Conservation (phyloP, 2,888 invertebrate species). For the Thereva nobilitata region DNA sequence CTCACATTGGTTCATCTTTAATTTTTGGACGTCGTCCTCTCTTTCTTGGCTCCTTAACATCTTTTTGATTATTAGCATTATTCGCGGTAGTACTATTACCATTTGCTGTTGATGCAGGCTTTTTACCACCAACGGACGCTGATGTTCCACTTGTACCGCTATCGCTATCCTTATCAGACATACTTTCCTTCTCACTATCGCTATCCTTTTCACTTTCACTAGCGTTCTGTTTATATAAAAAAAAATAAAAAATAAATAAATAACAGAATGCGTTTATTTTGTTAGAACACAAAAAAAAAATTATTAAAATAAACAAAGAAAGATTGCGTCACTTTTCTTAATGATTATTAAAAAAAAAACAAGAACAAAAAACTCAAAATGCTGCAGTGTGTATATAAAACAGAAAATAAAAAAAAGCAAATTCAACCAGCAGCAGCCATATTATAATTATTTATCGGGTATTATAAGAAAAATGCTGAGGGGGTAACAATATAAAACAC, state of each 20-base stretch:
- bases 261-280: constrained; percentile 48
- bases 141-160: constrained; percentile 62
- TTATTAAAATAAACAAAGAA: not conserved
- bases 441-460: no score
- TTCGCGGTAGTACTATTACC: constrained; percentile 50
- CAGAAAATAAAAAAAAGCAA: no score
- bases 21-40: constrained; percentile 68
- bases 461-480: no score
- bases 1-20: constrained; percentile 59
- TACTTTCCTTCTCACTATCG: constrained; percentile 69
- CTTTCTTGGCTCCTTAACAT: constrained; percentile 63
- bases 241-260: not conserved
- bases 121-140: constrained; percentile 5
- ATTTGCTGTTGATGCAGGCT: constrained; percentile 43
- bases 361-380: constrained; percentile 25
- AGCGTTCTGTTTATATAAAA: constrained; percentile 40
- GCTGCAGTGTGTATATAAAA: constrained; percentile 43
- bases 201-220: constrained; percentile 72
- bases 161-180: constrained; percentile 71
- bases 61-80: constrained; percentile 42
- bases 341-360: constrained; percentile 15
- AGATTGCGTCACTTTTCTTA: not conserved
- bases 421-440: no score
- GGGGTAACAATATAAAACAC: not conserved
- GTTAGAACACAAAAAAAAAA: not conserved